These are phyloP conservation scores for Danio choprae DNA, from an alignment of 2,797 vertebrate species.

Conservation along the genomic window DNA sequence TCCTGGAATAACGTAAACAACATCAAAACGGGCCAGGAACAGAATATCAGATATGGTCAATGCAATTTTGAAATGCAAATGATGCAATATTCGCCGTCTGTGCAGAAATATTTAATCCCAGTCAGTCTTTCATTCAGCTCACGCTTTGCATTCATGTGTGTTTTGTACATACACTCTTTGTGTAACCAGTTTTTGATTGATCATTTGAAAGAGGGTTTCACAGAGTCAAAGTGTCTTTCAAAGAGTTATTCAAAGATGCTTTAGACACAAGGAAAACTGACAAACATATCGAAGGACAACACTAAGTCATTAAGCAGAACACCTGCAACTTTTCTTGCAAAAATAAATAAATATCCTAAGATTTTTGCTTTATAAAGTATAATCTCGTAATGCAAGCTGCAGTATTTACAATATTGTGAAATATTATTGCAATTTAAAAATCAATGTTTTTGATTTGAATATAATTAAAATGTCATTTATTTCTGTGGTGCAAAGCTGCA, in stretches of 20 bases:
- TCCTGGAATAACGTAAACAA: background rate
- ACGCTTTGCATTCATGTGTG: background rate
- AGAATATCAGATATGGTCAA: constrained; percentile 8
- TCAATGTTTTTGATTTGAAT: no score
- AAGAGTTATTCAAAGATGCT: background rate
- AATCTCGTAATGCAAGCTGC: no score
- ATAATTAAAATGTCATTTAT: no score
- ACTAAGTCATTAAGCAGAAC: background rate
- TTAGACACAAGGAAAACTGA: background rate
- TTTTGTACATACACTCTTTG: constrained; percentile 9
- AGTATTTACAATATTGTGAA: no score
- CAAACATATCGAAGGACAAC: background rate
- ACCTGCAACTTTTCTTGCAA: background rate
- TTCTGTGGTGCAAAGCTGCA: no score
- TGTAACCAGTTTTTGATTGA: background rate
- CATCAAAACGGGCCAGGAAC: background rate
- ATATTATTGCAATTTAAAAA: no score
- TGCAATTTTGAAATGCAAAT: constrained; percentile 36
- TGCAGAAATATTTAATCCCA: constrained; percentile 16
- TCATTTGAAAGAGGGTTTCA: background rate
- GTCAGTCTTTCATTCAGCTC: constrained; percentile 18
- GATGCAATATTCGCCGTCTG: background rate
- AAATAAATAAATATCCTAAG: background rate
- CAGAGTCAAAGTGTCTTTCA: no score
- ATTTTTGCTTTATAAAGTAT: no score